Conservation (phyloP, 2,888 invertebrate genomes). For the Hirtodrosophila duncani region DNA sequence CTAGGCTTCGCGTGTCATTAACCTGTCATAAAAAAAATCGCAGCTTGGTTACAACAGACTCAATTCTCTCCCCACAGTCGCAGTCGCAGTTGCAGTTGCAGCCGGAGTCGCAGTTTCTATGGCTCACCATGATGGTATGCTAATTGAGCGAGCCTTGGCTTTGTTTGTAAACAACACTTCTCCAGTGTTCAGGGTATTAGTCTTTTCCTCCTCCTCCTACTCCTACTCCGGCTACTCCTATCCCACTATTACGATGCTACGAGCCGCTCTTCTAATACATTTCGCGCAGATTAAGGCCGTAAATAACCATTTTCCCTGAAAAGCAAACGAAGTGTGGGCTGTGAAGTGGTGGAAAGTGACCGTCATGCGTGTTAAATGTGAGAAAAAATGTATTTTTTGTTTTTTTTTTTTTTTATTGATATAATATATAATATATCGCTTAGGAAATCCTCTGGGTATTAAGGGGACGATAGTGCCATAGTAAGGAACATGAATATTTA, state of each 20-base stretch:
- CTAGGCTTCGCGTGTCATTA: conserved; percentile 52
- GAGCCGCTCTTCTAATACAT: conserved; percentile 55
- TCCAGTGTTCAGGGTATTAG: too few relatives aligned
- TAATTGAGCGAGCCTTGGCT: conserved; percentile 58
- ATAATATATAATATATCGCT: too few relatives aligned
- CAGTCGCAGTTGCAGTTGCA: conserved; percentile 26
- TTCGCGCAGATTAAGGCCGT: conserved; percentile 64
- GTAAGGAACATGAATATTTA: conserved; percentile 1
- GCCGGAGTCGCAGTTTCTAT: conserved; percentile 32
- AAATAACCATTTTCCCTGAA: conserved; percentile 58
- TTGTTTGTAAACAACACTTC: conserved; percentile 62
- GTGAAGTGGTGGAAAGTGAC: conserved; percentile 16
- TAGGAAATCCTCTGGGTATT: too few relatives aligned
- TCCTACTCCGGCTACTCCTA: not conserved
- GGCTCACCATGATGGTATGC: conserved; percentile 61
- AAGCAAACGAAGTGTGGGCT: too few relatives aligned
- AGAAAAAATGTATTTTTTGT: conserved; percentile 10
- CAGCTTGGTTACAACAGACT: conserved; percentile 32
- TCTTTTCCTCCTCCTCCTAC: too few relatives aligned
- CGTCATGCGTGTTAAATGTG: conserved; percentile 38
- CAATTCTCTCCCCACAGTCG: too few relatives aligned
- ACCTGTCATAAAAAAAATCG: conserved; percentile 68
- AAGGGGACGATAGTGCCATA: too few relatives aligned
- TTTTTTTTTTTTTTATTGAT: too few relatives aligned
- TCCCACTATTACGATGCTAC: not conserved